Base-by-base conservation (phyloP, 2,797 vertebrate species). In the Bryconaethiops microstoma region DNA sequence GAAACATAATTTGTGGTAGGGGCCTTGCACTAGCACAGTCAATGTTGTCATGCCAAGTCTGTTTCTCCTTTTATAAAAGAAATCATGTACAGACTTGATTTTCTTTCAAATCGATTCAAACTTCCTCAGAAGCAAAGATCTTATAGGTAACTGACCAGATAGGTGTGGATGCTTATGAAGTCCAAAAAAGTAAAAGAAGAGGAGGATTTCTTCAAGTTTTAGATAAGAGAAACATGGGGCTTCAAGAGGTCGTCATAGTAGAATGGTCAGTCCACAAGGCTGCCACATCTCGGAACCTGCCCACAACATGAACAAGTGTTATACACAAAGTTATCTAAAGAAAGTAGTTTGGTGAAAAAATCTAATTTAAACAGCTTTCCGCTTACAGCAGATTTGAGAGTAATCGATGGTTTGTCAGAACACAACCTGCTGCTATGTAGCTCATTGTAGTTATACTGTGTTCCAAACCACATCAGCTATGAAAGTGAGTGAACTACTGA, bases 231-330 rank as follows among this genome's bases (percentile, higher is more conserved):
- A 59, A n/a, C 64, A 76, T 63, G 88, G 88, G 91, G 91, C 85
- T 90, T 94, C 90, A 94, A 85, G 93, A 94, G 82, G 93, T 94
- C 86, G 93, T 93, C 93, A 94, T 94, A 87, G 93, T 92, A 74
- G 93, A 92, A 84, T 93, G 92, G 88, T 94, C 93, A 13, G 93
- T 94, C 92, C 93, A 93, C 92, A 94, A 92, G 79, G 93, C 92
- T 82, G 92, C 92, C 90, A 94, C 93, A 83, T 94, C 91, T 91
- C 91, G 88, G 85, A 93, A 94, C 88, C 92, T 94, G 81, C 17
- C 29, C 39, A 70, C 23, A 62, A 39, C 42, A 64, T 54, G n/a
- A n/a, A n/a, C n/a, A n/a, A n/a, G n/a, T n/a, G n/a, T n/a, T n/a
- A n/a, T n/a, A n/a, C n/a, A n/a, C n/a, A n/a, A n/a, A n/a, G n/a